Evolutionary conservation across 2,888 invertebrate species (phyloP).

Genomic region (Glaucopsyche alexis): DNA sequence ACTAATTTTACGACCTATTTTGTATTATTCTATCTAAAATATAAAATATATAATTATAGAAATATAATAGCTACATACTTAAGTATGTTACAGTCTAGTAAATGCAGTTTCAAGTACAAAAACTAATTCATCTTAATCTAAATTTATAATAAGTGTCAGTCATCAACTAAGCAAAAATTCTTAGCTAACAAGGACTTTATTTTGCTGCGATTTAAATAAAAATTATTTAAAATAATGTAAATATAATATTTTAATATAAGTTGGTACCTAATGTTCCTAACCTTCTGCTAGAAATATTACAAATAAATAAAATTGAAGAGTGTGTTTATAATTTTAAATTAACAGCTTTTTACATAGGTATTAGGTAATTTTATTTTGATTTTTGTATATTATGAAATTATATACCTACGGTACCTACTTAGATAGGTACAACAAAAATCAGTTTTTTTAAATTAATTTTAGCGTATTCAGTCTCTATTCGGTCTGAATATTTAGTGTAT

Average conservation of each 20-base stretch:
- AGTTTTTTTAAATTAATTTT: too few species aligned
- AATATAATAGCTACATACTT: background rate
- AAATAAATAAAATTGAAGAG: too few species aligned
- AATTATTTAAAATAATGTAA: background rate
- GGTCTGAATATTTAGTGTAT: too few species aligned
- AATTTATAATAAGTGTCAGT: background rate
- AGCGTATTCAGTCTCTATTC: too few species aligned
- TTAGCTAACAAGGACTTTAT: background rate
- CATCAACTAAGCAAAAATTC: constrained; percentile 12
- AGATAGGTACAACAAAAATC: too few species aligned
- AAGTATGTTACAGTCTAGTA: constrained; percentile 37
- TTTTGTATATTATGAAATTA: too few species aligned
- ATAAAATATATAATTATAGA: constrained; percentile 23
- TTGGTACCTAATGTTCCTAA: background rate
- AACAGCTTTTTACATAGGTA: too few species aligned
- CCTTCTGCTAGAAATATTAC: too few species aligned
- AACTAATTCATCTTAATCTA: constrained; percentile 8
- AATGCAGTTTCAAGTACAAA: constrained; percentile 38
- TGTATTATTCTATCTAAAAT: constrained; percentile 17
- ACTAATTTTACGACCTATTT: background rate
- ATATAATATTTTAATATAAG: background rate
- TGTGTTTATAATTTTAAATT: too few species aligned
- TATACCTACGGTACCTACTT: too few species aligned
- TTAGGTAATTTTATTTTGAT: too few species aligned
- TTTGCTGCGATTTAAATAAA: background rate